Conservation (phyloP, 2,888 invertebrate genomes). For the Noctuana brunneofusca region DNA sequence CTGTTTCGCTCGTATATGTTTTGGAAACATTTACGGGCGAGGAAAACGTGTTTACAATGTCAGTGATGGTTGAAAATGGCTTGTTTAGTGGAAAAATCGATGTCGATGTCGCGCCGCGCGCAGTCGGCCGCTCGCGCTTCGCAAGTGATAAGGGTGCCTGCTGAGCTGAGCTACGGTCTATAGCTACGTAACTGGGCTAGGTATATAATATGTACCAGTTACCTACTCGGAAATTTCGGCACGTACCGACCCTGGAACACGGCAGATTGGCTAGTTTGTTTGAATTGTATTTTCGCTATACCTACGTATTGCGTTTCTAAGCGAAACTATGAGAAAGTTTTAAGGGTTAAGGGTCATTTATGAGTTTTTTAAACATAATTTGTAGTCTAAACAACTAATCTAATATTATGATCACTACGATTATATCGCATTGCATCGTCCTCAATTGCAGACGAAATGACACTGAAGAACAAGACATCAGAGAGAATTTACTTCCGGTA, state of each 20-base stretch:
- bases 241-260: conserved; percentile 44
- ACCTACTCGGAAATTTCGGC: conserved; percentile 46
- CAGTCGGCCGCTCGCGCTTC: conserved; percentile 56
- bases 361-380: too few relatives aligned
- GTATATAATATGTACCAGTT: conserved; percentile 38
- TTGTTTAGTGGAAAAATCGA: conserved; percentile 78
- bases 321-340: neutral
- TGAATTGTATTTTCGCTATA: conserved; percentile 35
- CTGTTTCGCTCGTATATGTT: conserved; percentile 41
- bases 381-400: too few relatives aligned
- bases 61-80: conserved; percentile 68
- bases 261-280: conserved; percentile 42
- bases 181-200: conserved; percentile 45
- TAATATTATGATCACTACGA: too few relatives aligned
- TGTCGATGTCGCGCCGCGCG: conserved; percentile 77
- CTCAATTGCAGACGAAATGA: too few relatives aligned
- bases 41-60: conserved; percentile 70
- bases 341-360: neutral
- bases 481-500: too few relatives aligned
- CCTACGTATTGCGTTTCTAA: conserved; percentile 9
- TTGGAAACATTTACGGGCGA: conserved; percentile 49
- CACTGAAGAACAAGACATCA: too few relatives aligned
- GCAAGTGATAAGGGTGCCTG: conserved; percentile 62
- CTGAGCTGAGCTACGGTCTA: conserved; percentile 39
- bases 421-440: too few relatives aligned